Evolutionary conservation across 2,888 invertebrate genomes (phyloP), one percentile per base, ranked within the genome.

Genomic region (Agrochola circellaris): DNA sequence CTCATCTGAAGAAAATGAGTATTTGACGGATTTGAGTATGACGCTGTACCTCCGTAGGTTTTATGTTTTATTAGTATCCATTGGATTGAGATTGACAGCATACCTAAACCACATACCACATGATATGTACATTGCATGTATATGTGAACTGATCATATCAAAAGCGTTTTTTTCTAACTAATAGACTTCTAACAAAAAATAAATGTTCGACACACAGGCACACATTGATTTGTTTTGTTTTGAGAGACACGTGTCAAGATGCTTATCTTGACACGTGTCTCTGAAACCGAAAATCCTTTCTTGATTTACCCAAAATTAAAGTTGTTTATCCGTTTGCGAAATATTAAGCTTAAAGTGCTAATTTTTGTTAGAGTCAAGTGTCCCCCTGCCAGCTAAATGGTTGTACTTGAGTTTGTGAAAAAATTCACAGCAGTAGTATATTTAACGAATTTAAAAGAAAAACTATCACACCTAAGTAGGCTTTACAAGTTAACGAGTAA

Each of bases 11-110:
- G 54, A 42, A 83, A 81, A 83, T 65, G 42, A 60, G 26, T 48
- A 42, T 69, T 11, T 42, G 48, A 15, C 9, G 80, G 84, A 79
- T 84, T 82, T 61, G 20, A 68, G 69, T 65, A 42, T 48, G 61
- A 30, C 42, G 23, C 7, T 42, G 38, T n/a, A 61, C n/a, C 56
- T 45, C 45, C 65, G 20, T 9, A 11, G 48, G 15, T 69, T 65
- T 73, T 48, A 56, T 66, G 64, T 56, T 78, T 72, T 78, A 78
- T 64, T 68, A 17, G 64, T 42, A 54, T 11, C 2, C 34, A n/a
- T 48, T 23, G 26, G 9, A 56, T 56, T 42, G 13, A 48, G n/a
- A 30, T 26, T 68, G 42, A 58, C 23, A n/a, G 5, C 56, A 51
- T 34, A 45, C 23, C 34, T 34, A 62, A 56, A 42, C 17, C 45